These are phyloP conservation scores for Beris morrisii DNA, from an alignment of 2,888 invertebrate species.

Conservation along the genomic window DNA sequence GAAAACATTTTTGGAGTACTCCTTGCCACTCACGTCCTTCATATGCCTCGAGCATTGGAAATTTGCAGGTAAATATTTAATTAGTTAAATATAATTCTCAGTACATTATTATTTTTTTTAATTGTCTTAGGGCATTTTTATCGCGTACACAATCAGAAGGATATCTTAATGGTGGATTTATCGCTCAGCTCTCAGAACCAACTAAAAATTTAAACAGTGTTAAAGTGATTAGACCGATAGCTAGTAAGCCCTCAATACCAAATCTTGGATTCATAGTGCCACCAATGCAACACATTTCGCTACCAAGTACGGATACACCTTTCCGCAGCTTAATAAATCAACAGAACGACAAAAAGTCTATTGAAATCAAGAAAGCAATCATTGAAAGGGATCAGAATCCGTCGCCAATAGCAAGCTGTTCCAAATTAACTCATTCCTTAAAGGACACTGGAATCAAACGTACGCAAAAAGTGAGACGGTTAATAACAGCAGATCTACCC, in stretches of 20 bases:
- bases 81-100: background rate
- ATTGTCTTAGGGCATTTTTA: constrained; percentile 59
- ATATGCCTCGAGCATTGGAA: constrained; percentile 73
- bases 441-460: constrained; percentile 2
- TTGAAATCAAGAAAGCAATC: background rate
- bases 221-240: constrained; percentile 62
- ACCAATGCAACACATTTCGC: constrained; percentile 43
- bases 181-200: constrained; percentile 32
- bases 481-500: constrained; percentile 8
- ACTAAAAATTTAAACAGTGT: constrained; percentile 7
- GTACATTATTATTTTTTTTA: constrained; percentile 1
- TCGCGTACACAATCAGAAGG: constrained; percentile 59
- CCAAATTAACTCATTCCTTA: constrained; percentile 31
- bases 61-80: constrained; percentile 59
- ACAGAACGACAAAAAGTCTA: background rate
- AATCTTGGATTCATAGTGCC: constrained; percentile 53
- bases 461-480: background rate
- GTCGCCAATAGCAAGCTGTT: constrained; percentile 4
- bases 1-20: constrained; percentile 73
- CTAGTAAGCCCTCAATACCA: constrained; percentile 55
- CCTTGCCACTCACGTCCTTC: constrained; percentile 70
- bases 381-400: background rate
- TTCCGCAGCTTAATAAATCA: constrained; percentile 42
- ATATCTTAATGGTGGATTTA: constrained; percentile 44
- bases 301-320: constrained; percentile 44